Evolutionary conservation across 2,113 vertebrate genomes (phyloP), one percentile per base, ranked within the genome.

Genomic region (Hyaena hyaena): DNA sequence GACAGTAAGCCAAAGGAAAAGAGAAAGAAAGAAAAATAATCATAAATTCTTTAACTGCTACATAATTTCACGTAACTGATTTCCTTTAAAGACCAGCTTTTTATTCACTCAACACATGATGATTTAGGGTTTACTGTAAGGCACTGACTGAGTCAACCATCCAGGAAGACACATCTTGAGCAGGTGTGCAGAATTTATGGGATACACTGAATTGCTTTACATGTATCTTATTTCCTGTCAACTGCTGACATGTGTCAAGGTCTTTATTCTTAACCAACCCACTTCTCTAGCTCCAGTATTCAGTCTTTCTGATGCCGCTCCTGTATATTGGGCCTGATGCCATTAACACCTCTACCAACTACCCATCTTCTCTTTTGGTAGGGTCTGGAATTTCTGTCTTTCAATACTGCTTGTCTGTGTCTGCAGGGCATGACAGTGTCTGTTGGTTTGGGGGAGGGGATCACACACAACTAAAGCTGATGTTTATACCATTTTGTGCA

Each of bases 401-500:
- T 89, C 35, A 92, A 1, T 39, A 19, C 35, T 23, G 7, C 7
- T 24, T 26, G 3, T 31, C 4, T 80, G 23, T 88, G 31, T 89
- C 93, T 93, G 39, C 55, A 80, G 53, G 35, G 21, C 35, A 55
- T 53, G 77, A 11, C 26, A 48, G 16, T 10, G 23, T 89, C 55
- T 53, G 6, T 35, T 76, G 83, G 28, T 90, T 55, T 90, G 43
- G 11, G 35, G 24, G 19, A 4, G 19, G 33, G 66, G 45, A 80
- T 95, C 68, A 33, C 4, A 35, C 48, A 65, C 63, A 16, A 35
- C 33, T 73, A 63, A 1, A 73, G 76, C 24, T 77, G 76, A 95
- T 93, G 74, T 93, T 96, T 97, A 88, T 81, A 95, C 58, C n/a
- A 68, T 39, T 92, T 68, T 85, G 31, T 76, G 6, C 48, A 77